Percentiles rank a stretch among this genome's conserved stretches.
phyloP scores from a whole-genome alignment of 1,140 invertebrate species.

The Trichonephila inaurata region DNA sequence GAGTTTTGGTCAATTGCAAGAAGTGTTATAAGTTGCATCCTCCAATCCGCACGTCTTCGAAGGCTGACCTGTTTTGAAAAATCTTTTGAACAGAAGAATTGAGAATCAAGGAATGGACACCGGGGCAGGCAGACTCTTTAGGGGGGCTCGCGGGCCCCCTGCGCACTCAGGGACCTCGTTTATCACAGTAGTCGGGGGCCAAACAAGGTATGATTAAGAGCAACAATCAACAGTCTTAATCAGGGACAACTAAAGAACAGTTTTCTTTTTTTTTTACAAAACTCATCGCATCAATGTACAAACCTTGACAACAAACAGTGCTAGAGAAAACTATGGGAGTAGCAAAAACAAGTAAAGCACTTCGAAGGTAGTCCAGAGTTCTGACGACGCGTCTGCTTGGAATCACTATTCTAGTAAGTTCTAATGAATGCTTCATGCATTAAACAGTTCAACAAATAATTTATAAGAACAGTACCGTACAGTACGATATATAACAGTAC shows the following conservation, averaged over 20 bases:
- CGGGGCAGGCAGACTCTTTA: constrained; percentile 30
- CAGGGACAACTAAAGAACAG: constrained; percentile 26
- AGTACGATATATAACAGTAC: too few relatives aligned
- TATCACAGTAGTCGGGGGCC: constrained; percentile 70
- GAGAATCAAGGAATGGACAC: constrained; percentile 70
- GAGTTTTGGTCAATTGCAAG: constrained; percentile 77
- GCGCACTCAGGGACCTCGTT: constrained; percentile 31
- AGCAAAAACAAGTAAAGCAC: constrained; percentile 60
- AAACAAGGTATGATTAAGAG: constrained; percentile 50
- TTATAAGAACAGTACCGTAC: too few relatives aligned
- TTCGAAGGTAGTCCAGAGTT: constrained; percentile 12
- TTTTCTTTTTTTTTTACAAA: neutral
- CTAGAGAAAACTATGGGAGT: constrained; percentile 46
- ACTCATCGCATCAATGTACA: constrained; percentile 52
- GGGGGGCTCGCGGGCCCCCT: neutral
- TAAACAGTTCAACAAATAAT: too few relatives aligned
- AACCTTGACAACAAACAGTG: constrained; percentile 30
- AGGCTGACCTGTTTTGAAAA: constrained; percentile 52
- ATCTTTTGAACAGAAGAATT: neutral
- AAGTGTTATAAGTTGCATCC: constrained; percentile 65
- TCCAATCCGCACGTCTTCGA: constrained; percentile 38
- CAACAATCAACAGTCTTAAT: constrained; percentile 61
- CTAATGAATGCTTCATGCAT: too few relatives aligned
- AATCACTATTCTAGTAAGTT: too few relatives aligned
- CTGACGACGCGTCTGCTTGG: neutral